Evolutionary conservation across 1,140 invertebrate species (phyloP).

Genomic region (Caenorhabditis briggsae): DNA sequence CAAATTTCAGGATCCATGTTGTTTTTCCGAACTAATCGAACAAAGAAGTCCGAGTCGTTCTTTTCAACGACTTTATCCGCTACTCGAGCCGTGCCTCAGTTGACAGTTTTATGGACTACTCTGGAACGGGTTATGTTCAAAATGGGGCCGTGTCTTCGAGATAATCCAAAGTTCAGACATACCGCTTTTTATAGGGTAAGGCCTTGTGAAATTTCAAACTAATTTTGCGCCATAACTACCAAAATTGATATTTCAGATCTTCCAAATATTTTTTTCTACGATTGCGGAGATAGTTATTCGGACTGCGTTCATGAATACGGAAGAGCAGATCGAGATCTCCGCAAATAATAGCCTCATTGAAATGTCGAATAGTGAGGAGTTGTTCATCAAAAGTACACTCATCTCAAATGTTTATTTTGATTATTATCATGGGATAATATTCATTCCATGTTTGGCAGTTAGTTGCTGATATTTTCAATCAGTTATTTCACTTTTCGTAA

Average conservation of each 20-base stretch:
- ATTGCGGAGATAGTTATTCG: neutral
- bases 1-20: neutral
- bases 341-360: neutral
- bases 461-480: neutral
- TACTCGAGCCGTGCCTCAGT: neutral
- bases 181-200: neutral
- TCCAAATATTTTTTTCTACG: neutral
- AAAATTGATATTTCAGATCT: neutral
- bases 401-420: neutral
- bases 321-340: neutral
- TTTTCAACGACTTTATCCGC: conserved; percentile 10
- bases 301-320: neutral
- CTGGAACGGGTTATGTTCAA: conserved; percentile 11
- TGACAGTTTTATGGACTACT: conserved; percentile 2
- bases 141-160: neutral
- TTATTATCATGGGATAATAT: conserved; percentile 1
- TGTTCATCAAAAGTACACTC: neutral
- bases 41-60: conserved; percentile 9
- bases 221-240: neutral
- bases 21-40: neutral
- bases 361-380: neutral
- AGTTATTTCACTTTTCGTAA: neutral
- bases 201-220: neutral
- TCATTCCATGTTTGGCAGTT: neutral
- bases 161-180: neutral